phyloP scores from a whole-genome alignment of 2,113 vertebrate genomes.

The Mohoua ochrocephala region DNA sequence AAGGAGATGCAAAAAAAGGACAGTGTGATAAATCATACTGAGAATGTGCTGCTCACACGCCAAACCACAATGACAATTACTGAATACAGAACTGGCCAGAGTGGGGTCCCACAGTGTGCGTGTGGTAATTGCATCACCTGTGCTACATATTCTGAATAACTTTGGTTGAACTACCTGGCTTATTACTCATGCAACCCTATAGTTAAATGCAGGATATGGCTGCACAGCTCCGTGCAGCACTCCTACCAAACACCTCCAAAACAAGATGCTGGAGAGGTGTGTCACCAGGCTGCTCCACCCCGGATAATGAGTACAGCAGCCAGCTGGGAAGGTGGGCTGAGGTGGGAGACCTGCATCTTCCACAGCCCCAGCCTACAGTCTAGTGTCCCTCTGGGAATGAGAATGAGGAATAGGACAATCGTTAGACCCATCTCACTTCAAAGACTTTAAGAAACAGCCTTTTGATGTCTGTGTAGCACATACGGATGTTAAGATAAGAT shows the following conservation, averaged over 20 bases:
- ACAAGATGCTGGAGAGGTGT: slow-evolving; percentile 25
- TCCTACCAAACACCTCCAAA: not conserved
- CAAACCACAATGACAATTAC: not conserved
- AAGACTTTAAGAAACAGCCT: not conserved
- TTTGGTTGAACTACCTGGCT: not conserved
- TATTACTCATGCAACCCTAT: not conserved
- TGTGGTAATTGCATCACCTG: not conserved
- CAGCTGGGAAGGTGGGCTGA: not conserved
- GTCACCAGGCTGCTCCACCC: not conserved
- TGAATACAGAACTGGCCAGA: not conserved
- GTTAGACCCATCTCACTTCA: not conserved
- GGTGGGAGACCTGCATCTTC: not conserved
- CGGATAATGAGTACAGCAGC: not conserved
- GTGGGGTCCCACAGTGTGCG: not conserved
- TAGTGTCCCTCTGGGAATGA: not conserved
- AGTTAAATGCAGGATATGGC: slow-evolving; percentile 27
- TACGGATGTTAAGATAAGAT: not conserved
- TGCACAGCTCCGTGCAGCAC: not conserved
- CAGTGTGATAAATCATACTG: not conserved
- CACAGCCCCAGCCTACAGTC: not conserved
- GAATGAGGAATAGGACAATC: not conserved
- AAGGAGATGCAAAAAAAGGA: not conserved
- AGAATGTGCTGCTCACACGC: not conserved
- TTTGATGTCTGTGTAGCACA: not conserved
- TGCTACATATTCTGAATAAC: not conserved